Evolutionary conservation across 2,113 vertebrate genomes (phyloP), one percentile per base, ranked within the genome.

Genomic region (Platichthys stellatus): DNA sequence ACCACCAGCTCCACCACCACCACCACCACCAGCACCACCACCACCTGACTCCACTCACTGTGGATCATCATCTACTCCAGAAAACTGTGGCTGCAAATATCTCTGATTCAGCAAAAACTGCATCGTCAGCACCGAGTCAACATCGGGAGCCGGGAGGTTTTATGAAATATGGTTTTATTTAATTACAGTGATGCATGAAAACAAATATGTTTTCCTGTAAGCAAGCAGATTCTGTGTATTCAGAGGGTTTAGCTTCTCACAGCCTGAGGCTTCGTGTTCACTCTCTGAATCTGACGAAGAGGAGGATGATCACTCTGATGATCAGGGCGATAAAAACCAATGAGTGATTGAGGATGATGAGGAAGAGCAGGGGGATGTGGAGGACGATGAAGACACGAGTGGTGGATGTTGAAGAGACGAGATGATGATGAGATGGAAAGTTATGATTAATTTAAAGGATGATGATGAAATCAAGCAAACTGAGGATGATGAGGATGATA

Each of bases 231-330:
- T 11, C 8, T 10, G 0, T 4, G 23, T 20, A n/a, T 26, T 58
- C 10, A n/a, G 81, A 75, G 85, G 67, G 58, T 82, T 15, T 15
- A 20, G 40, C 15, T 13, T 76, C 45, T 54, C 4, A 2, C 23
- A 68, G 68, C 64, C 45, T 9, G 20, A 72, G 49, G 69, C 49
- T 68, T 76, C 72, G 47, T 73, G 69, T 35, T 72, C 58, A 64
- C 66, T 74, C 58, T 11, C 40, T 43, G 10, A 43, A 10, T 43
- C 12, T 43, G 21, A 38, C 26, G 43, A 51, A 10, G 68, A 63
- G 11, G 38, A 3, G 13, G 26, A 61, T 14, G 24, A 57, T 6
- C 1, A 53, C 28, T 12, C 21, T 3, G 53, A 69, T 40, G n/a
- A 53, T 8, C 5, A 18, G 15, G 47, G 17, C 15, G 17, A 51